Evolutionary conservation across 2,888 invertebrate genomes (phyloP), one percentile per base, ranked within the genome.

Genomic region (Cactoblastis cactorum): DNA sequence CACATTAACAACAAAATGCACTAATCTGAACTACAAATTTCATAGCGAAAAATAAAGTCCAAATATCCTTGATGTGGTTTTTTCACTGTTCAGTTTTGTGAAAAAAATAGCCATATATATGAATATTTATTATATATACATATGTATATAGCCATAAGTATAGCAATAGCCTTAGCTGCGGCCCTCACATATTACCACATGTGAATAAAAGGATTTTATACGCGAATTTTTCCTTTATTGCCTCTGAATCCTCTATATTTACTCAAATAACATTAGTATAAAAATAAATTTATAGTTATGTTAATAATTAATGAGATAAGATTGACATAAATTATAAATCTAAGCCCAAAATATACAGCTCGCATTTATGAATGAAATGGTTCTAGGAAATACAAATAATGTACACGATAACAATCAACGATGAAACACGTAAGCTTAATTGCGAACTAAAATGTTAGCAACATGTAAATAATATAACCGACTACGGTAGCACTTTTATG

Each of bases 401-500:
- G n/a, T 18, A 28, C 9, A 18, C 38, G 18, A 38, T 18, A 38
- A 18, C 38, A 18, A 38, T 38, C 38, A 38, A 9, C 18, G 18
- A 18, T 17, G 22, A 32, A 18, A 18, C 11, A 22, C 39, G 39
- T 38, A 37, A 35, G 38, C 14, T 11, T 38, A 18, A 38, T 18
- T 17, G 11, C 11, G 18, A 18, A 18, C 28, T 28, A 38, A 37
- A 38, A 38, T 38, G 38, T 38, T n/a, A 38, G 38, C 38, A 38
- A 38, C 18, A 18, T 38, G n/a, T 17, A n/a, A 38, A 18, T 2
- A 38, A 38, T 38, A n/a, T n/a, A 38, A 38, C 11, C 11, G 18
- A 38, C 38, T n/a, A n/a, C n/a, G n/a, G n/a, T 38, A 5, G 45
- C n/a, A 46, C 9, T 8, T 22, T 49, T 49, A 53, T 38, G 57